A percentile compares a stretch with the other conserved stretches of the same genome.
Conservation (phyloP, 2,797 vertebrate species). For the Trematomus bernacchii region DNA sequence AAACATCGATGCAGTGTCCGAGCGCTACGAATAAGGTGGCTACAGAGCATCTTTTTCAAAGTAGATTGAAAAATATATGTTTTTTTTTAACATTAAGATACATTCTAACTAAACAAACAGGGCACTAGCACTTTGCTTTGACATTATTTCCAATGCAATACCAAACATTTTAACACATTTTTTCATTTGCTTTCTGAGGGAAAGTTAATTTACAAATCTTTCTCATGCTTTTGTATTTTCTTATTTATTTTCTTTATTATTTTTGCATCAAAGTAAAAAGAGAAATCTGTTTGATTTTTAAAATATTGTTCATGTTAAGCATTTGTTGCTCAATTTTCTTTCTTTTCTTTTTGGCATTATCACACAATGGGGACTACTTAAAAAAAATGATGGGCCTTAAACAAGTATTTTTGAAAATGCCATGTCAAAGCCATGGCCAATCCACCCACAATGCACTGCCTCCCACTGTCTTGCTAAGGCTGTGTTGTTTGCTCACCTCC, state of each 20-base stretch:
- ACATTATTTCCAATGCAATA: neutral
- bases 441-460: constrained; percentile 59
- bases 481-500: constrained; percentile 73
- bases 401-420: constrained; percentile 36
- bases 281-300: neutral
- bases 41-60: no score
- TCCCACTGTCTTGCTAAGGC: constrained; percentile 56
- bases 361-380: neutral
- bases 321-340: neutral
- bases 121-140: neutral
- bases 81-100: no score
- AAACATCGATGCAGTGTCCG: no score
- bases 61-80: no score
- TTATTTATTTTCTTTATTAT: neutral
- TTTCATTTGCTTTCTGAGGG: neutral
- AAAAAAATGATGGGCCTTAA: constrained; percentile 3
- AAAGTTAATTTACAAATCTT: neutral
- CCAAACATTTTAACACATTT: neutral
- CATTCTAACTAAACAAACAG: neutral
- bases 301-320: neutral
- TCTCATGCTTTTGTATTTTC: neutral
- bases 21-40: no score
- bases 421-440: constrained; percentile 47
- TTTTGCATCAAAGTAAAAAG: neutral
- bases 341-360: neutral